Conservation (phyloP, 1,140 invertebrate species). For the Carposina sasakii region DNA sequence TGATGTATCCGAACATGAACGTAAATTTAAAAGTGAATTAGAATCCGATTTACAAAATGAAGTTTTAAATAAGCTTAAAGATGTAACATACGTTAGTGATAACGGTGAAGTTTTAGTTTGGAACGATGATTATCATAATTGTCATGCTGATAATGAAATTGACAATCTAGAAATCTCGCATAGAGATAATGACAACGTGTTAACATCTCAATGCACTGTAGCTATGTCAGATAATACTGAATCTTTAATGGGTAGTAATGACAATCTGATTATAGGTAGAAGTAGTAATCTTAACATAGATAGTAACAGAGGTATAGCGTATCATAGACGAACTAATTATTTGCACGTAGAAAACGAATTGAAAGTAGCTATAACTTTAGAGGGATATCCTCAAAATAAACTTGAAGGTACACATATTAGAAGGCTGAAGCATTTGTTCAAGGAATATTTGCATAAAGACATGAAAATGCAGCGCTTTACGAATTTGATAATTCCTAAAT, state of each 20-base stretch:
- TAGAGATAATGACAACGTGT: too few relatives aligned
- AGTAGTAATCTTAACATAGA: conserved; percentile 50
- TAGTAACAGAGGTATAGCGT: conserved; percentile 53
- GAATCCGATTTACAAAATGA: conserved; percentile 26
- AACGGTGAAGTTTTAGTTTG: conserved; percentile 38
- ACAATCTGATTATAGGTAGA: conserved; percentile 35
- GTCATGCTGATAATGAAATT: too few relatives aligned
- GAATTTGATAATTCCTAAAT: conserved; percentile 53
- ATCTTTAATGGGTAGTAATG: conserved; percentile 41
- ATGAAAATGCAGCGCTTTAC: conserved; percentile 48
- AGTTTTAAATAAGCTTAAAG: conserved; percentile 38
- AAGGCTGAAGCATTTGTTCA: conserved; percentile 49
- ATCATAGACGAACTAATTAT: conserved; percentile 60
- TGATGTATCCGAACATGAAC: too few relatives aligned
- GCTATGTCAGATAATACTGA: conserved; percentile 42
- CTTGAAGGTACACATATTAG: conserved; percentile 54
- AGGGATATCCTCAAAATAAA: conserved; percentile 56
- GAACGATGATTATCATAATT: too few relatives aligned
- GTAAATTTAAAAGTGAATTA: too few relatives aligned
- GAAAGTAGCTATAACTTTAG: conserved; percentile 52
- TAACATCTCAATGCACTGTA: conserved; percentile 23
- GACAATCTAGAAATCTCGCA: too few relatives aligned
- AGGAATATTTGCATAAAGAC: conserved; percentile 55
- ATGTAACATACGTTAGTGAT: conserved; percentile 33
- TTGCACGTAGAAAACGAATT: conserved; percentile 54